phyloP scores from a whole-genome alignment of 2,113 vertebrate species.

The Solenodon paradoxus region DNA sequence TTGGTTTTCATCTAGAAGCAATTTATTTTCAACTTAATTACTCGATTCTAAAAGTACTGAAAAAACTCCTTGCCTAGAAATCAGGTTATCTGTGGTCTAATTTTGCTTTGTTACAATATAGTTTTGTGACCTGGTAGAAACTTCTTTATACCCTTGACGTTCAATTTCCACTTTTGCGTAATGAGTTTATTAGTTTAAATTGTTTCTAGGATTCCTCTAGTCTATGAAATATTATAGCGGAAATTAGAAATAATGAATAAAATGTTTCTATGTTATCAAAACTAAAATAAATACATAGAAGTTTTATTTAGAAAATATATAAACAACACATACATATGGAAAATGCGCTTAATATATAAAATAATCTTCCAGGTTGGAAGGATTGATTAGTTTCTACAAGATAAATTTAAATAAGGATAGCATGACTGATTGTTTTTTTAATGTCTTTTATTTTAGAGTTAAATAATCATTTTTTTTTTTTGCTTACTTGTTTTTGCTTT shows the following conservation, averaged over 20 bases:
- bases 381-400: background rate
- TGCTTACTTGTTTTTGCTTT: slow-evolving; percentile 12
- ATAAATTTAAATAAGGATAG: background rate
- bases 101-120: background rate
- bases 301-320: slow-evolving; percentile 1
- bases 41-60: background rate
- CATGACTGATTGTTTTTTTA: background rate
- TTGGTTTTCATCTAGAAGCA: slow-evolving; percentile 22
- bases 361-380: background rate
- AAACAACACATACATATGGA: background rate
- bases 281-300: background rate
- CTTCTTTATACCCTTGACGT: background rate
- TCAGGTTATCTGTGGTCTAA: background rate
- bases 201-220: background rate
- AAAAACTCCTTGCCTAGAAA: background rate
- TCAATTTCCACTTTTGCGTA: background rate
- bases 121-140: background rate
- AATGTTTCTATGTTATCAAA: slow-evolving; percentile 20
- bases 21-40: slow-evolving; percentile 33
- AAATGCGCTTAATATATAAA: slow-evolving; percentile 28
- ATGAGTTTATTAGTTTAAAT: slow-evolving; percentile 30
- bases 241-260: slow-evolving; percentile 27
- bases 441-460: background rate
- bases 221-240: background rate
- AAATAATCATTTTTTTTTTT: too few relatives aligned